Base-by-base conservation (phyloP, 37 sponge, comb jelly and placozoan species). In the Dysidea cf. avara region DNA sequence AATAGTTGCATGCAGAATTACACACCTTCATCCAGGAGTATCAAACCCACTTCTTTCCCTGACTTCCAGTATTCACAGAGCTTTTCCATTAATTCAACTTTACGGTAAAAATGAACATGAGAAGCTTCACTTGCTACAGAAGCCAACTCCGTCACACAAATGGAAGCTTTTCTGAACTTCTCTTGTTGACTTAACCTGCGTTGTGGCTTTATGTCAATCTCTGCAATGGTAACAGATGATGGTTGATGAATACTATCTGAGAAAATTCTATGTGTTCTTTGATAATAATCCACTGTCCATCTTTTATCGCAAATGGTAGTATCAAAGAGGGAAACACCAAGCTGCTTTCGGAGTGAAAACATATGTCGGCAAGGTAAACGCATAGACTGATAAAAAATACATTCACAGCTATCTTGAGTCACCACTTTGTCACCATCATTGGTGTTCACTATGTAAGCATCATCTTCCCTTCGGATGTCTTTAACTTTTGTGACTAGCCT, bases 361-460 rank as follows among this genome's bases (percentile, higher is more conserved):
- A 85, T 85, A 56, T 85, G 86, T 2, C 86, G 54, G 56, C 79
- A 79, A 2, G 86, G 86, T 29, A 85, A 46, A 3, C 33, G 60
- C 86, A 85, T 78, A 0, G 86, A 61, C 7, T 5, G 24, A 6
- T 28, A 34, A 66, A 85, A 85, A 4, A 62, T 73, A 51, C 79
- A 85, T 34, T 50, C 70, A 64, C 85, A 84, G 49, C 37, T 50
- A 26, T 7, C 4, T 28, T 39, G 9, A 5, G 63, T 61, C 5
- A 75, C 70, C 33, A 21, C 28, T 39, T 29, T 64, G 13, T 25
- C 4, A 75, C 77, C 83, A 17, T 83, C 71, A 7, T 31, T 30
- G 37, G 70, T 74, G 0, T 58, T 20, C 0, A 80, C 72, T 25
- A 9, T 28, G 29, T 75, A 74, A 3, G 17, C 20, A n/a, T 31